Evolutionary conservation across 2,888 invertebrate species (phyloP).

Genomic region (Caenorhabditis sp.): DNA sequence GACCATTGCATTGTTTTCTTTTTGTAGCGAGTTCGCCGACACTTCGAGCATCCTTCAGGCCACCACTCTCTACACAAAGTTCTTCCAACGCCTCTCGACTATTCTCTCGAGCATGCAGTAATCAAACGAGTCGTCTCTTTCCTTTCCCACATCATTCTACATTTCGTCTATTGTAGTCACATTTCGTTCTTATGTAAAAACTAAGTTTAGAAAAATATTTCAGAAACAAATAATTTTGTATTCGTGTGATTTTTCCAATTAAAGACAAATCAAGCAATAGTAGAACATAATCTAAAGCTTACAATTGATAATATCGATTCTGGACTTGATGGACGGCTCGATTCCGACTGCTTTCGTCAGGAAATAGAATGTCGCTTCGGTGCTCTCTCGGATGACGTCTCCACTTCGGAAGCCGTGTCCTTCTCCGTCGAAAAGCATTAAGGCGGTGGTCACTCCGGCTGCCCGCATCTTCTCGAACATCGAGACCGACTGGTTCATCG

Average conservation of each 20-base stretch:
- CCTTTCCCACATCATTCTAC: neutral
- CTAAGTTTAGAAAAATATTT: no score
- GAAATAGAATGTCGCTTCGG: slow-evolving; percentile 81
- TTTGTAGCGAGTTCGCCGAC: slow-evolving; percentile 80
- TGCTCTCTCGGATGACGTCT: slow-evolving; percentile 79
- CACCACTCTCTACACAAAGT: slow-evolving; percentile 79
- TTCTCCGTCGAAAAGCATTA: slow-evolving; percentile 80
- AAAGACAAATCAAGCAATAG: neutral
- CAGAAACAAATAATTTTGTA: no score
- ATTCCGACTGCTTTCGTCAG: slow-evolving; percentile 72
- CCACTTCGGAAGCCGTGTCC: slow-evolving; percentile 81
- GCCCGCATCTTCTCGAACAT: slow-evolving; percentile 80
- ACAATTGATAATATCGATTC: slow-evolving; percentile 40
- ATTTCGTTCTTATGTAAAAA: neutral
- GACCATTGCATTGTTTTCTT: neutral
- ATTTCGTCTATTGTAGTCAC: slow-evolving; percentile 16
- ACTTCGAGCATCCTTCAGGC: slow-evolving; percentile 80
- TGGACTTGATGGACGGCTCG: slow-evolving; percentile 53
- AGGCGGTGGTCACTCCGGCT: slow-evolving; percentile 79
- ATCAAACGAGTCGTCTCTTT: slow-evolving; percentile 4
- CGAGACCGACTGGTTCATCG: slow-evolving; percentile 80
- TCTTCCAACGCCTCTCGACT: slow-evolving; percentile 53
- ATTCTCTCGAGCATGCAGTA: slow-evolving; percentile 33
- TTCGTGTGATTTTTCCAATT: no score
- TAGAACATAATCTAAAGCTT: neutral